These are phyloP conservation scores for Trypoxylon attenuatum DNA, from an alignment of 2,888 invertebrate genomes.

Conservation along the genomic window DNA sequence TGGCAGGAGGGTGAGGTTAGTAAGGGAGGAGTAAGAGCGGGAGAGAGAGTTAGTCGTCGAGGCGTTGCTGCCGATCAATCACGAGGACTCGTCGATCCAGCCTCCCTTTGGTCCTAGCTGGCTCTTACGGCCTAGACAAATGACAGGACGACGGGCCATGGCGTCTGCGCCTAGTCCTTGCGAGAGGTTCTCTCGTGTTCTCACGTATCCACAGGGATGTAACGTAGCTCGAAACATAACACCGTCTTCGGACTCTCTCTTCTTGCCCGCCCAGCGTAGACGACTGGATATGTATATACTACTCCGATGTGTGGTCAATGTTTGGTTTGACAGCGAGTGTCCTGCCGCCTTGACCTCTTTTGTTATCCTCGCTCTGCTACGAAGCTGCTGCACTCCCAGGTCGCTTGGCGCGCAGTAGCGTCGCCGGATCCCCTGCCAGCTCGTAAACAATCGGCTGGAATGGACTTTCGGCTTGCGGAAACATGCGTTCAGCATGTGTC, in stretches of 20 bases:
- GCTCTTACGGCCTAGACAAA: constrained; percentile 46
- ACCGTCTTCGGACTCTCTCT: constrained; percentile 34
- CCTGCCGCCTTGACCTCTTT: constrained; percentile 47
- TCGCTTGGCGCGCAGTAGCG: too few species aligned
- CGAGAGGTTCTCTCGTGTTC: constrained; percentile 46
- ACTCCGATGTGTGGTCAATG: constrained; percentile 61
- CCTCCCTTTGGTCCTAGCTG: constrained; percentile 28
- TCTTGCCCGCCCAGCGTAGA: not conserved
- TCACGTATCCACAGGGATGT: constrained; percentile 48
- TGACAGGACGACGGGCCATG: constrained; percentile 43
- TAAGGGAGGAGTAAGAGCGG: constrained; percentile 27
- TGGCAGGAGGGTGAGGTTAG: constrained; percentile 28
- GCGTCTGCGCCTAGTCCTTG: constrained; percentile 42
- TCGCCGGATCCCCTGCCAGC: constrained; percentile 5
- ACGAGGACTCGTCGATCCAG: constrained; percentile 51
- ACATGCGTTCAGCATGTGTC: constrained; percentile 63
- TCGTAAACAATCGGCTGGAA: constrained; percentile 39
- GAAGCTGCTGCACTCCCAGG: too few species aligned
- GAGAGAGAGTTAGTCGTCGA: constrained; percentile 56
- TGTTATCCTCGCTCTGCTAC: constrained; percentile 25
- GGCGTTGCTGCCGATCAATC: constrained; percentile 57
- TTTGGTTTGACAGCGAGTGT: constrained; percentile 63
- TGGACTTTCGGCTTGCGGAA: constrained; percentile 44
- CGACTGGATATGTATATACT: constrained; percentile 2
- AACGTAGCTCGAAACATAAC: constrained; percentile 60